phyloP scores from a whole-genome alignment of 2,113 vertebrate genomes.

The Atractosteus spatula region DNA sequence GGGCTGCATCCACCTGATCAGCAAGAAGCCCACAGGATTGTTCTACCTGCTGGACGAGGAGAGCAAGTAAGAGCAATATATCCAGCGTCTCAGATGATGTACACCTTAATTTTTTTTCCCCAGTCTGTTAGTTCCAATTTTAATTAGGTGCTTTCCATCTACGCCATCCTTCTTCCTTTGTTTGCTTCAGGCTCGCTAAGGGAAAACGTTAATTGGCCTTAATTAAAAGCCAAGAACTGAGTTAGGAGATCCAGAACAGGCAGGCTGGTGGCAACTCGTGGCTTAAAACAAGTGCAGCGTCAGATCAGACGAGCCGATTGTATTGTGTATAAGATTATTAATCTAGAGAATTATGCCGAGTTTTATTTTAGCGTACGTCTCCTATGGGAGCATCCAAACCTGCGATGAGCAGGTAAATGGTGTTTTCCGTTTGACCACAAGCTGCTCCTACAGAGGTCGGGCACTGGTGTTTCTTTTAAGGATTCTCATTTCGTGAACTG shows the following conservation, averaged over 20 bases:
- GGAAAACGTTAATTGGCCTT: too few relatives aligned
- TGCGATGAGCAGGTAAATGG: not conserved
- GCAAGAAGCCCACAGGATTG: slow-evolving; percentile 95
- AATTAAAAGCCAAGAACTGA: too few relatives aligned
- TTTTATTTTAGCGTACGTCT: too few relatives aligned
- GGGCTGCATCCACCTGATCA: slow-evolving; percentile 94
- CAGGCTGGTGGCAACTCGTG: too few relatives aligned
- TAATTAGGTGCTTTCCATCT: not conserved
- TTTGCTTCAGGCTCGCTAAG: too few relatives aligned
- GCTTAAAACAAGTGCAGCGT: too few relatives aligned
- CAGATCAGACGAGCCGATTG: too few relatives aligned
- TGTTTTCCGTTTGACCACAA: not conserved
- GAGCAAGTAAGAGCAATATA: slow-evolving; percentile 83
- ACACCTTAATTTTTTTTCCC: too few relatives aligned
- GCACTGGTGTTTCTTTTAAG: not conserved
- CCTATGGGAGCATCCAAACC: not conserved
- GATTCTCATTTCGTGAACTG: not conserved
- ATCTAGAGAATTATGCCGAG: too few relatives aligned
- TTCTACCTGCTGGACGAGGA: slow-evolving; percentile 95
- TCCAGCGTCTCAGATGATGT: not conserved
- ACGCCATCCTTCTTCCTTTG: not conserved
- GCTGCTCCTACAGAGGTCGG: not conserved
- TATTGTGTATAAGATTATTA: too few relatives aligned
- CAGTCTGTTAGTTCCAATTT: too few relatives aligned
- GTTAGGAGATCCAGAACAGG: too few relatives aligned